Percentiles rank a stretch among this genome's conserved stretches.
phyloP scores from a whole-genome alignment of 2,888 invertebrate genomes.

The Cistogaster globosa region DNA sequence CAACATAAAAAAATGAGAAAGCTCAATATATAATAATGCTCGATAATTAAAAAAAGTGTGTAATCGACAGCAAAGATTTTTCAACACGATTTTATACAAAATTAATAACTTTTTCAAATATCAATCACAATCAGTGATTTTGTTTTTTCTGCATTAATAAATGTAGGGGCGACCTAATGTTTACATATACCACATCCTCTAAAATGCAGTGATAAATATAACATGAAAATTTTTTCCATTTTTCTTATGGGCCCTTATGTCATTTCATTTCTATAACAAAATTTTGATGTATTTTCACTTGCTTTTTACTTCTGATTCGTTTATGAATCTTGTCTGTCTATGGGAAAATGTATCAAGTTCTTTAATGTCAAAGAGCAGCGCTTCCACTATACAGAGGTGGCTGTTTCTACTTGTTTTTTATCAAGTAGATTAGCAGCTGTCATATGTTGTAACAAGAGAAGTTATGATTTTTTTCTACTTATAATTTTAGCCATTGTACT shows the following conservation, averaged over 20 bases:
- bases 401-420: constrained; percentile 17
- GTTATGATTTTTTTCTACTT: constrained; percentile 57
- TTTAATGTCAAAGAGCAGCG: constrained; percentile 55
- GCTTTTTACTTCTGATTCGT: constrained; percentile 16
- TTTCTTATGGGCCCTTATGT: constrained; percentile 33
- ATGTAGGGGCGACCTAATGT: no score
- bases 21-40: no score
- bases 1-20: no score
- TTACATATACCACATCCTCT: not conserved
- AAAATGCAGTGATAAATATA: constrained; percentile 9
- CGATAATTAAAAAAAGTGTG: no score
- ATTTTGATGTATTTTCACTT: constrained; percentile 1
- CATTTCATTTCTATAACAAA: constrained; percentile 20
- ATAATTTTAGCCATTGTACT: constrained; percentile 33
- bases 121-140: no score
- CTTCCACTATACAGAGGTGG: not conserved
- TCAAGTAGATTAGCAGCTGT: constrained; percentile 71
- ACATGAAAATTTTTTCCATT: constrained; percentile 23
- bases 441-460: constrained; percentile 65
- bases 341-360: not conserved
- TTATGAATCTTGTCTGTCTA: constrained; percentile 31
- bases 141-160: no score
- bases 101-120: no score
- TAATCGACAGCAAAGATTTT: no score
- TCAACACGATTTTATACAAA: no score